phyloP scores from a whole-genome alignment of 2,113 vertebrate species.

The Promerops cafer region DNA sequence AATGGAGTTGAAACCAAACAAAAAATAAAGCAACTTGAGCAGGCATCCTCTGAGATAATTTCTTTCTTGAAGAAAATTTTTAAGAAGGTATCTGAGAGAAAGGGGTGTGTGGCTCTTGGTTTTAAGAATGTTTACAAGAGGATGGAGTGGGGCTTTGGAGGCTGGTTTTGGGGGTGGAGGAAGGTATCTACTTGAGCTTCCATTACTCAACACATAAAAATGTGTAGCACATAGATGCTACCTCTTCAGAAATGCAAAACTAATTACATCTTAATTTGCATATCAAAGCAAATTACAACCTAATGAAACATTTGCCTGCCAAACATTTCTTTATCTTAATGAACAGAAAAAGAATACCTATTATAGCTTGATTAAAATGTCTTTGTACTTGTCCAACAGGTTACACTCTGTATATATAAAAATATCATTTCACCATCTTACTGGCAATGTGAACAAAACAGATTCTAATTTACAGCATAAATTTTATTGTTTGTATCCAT shows the following conservation, averaged over 20 bases:
- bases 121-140: not conserved
- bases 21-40: not conserved
- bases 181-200: slow-evolving; percentile 52
- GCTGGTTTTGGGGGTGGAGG: not conserved
- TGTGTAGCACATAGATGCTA: slow-evolving; percentile 58
- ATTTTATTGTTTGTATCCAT: not conserved
- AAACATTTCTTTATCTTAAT: slow-evolving; percentile 75
- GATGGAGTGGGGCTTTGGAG: not conserved
- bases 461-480: slow-evolving; percentile 11
- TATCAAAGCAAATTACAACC: slow-evolving; percentile 76
- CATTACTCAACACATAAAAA: slow-evolving; percentile 50
- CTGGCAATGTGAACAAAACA: not conserved
- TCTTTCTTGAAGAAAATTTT: not conserved
- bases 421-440: slow-evolving; percentile 1
- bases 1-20: not conserved
- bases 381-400: slow-evolving; percentile 44
- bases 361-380: slow-evolving; percentile 65
- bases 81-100: not conserved
- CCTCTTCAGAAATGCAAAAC: slow-evolving; percentile 72
- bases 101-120: not conserved
- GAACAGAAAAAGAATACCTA: slow-evolving; percentile 62
- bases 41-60: not conserved
- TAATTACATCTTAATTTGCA: slow-evolving; percentile 77
- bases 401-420: not conserved
- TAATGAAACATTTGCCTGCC: slow-evolving; percentile 73